Evolutionary conservation across 2,888 invertebrate species (phyloP).

Genomic region (Spicauda simplicius): DNA sequence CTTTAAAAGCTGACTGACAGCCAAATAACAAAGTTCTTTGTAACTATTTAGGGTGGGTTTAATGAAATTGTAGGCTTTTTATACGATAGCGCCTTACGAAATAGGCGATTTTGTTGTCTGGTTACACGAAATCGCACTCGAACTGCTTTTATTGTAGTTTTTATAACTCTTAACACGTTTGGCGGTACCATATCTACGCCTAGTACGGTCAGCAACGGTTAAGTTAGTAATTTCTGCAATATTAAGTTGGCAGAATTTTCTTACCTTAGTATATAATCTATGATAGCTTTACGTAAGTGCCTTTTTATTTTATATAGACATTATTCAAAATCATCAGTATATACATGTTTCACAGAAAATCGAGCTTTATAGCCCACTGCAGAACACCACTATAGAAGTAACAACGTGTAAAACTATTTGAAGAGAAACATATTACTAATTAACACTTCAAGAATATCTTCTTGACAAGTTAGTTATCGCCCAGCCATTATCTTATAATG

Average conservation of each 20-base stretch:
- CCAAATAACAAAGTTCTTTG: slow-evolving; percentile 81
- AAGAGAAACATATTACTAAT: too few relatives aligned
- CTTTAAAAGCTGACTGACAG: slow-evolving; percentile 84
- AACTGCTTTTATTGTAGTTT: slow-evolving; percentile 43
- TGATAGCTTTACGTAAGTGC: too few relatives aligned
- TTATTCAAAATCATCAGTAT: too few relatives aligned
- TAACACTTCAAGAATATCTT: too few relatives aligned
- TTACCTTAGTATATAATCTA: background rate
- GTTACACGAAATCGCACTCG: slow-evolving; percentile 47
- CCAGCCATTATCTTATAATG: background rate
- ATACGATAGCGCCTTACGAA: slow-evolving; percentile 61
- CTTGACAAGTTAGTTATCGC: too few relatives aligned
- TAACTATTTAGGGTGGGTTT: slow-evolving; percentile 79
- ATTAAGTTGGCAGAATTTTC: background rate
- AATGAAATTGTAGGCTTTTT: slow-evolving; percentile 77
- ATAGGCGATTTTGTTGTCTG: slow-evolving; percentile 57
- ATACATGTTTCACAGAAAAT: too few relatives aligned
- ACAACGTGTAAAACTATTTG: too few relatives aligned
- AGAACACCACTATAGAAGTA: too few relatives aligned
- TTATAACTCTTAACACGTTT: slow-evolving; percentile 42
- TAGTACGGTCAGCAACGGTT: slow-evolving; percentile 18
- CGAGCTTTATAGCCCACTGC: too few relatives aligned
- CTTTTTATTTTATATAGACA: too few relatives aligned
- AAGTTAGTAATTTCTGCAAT: slow-evolving; percentile 4
- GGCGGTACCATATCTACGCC: slow-evolving; percentile 28